Conservation (phyloP, 2,797 vertebrate species). For the Cossypha dichroa region DNA sequence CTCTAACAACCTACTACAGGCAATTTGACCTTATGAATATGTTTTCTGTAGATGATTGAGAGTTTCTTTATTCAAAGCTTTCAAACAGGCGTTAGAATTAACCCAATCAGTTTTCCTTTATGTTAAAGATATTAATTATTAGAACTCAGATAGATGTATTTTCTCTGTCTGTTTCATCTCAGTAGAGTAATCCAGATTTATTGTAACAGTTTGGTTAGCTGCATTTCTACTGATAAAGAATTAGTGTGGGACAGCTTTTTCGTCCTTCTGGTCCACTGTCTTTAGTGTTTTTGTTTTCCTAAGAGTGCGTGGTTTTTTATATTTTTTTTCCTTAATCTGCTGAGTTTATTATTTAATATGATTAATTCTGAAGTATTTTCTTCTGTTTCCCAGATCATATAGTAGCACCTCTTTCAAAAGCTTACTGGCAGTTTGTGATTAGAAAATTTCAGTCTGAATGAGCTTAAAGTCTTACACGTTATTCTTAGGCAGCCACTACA, state of each 20-base stretch:
- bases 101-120: not conserved
- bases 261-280: not conserved
- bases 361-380: constrained; percentile 11
- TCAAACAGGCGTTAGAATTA: not conserved
- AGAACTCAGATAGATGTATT: not conserved
- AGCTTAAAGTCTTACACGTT: not conserved
- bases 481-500: constrained; percentile 5
- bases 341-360: not conserved
- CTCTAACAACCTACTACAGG: not conserved
- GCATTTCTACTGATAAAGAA: not conserved
- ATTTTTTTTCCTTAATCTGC: not conserved
- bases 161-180: not conserved
- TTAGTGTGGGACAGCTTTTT: not conserved
- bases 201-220: not conserved
- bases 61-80: constrained; percentile 9
- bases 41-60: not conserved
- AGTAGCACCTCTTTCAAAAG: not conserved
- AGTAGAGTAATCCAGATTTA: not conserved
- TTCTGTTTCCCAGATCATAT: not conserved
- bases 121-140: constrained; percentile 19
- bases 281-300: not conserved
- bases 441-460: constrained; percentile 3
- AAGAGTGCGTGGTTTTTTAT: not conserved
- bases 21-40: constrained; percentile 5
- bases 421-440: not conserved